Evolutionary conservation across 2,797 vertebrate genomes (phyloP), one percentile per base, ranked within the genome.

Genomic region (Sebastes steindachneri): DNA sequence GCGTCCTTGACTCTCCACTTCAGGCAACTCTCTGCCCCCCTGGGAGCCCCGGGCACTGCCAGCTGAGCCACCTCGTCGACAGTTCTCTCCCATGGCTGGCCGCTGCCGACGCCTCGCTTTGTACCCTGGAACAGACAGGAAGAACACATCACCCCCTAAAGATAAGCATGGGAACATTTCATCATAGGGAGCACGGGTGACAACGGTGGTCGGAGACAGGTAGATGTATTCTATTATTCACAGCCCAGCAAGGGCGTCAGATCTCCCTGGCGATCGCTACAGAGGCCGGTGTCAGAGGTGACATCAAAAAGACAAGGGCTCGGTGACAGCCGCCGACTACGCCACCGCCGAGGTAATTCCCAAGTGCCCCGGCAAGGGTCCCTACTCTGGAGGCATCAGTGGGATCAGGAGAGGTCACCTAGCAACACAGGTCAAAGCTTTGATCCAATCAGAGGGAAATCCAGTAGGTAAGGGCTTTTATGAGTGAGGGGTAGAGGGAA

Each of bases 391-490:
- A 91, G 92, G 80, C 78, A 73, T 77, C 76, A 3, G 41, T 51
- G 82, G 86, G 89, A 88, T 86, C 84, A 83, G 79, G 67, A 92
- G 86, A 91, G 94, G 92, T 92, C 89, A 89, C 83, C 69, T 53
- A 77, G 93, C 82, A 89, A 92, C 92, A 94, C 90, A 92, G 94
- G 94, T 94, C 92, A 92, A 86, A 58, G 86, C 91, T 95, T 95
- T 95, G 93, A 95, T 95, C 91, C 90, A 90, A 95, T 94, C 91
- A 92, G 90, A 93, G 89, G 72, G 37, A 77, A 86, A 84, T 81
- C 76, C 76, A 86, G 69, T 35, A 48, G 83, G 86, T 73, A 63
- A 28, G 48, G 75, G 78, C 72, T 83, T 89, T 91, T 71, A 79
- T 89, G 84, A 80, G 70, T n/a, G 70, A 76, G 60, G 64, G 73